Base-by-base conservation (phyloP, 2,888 invertebrate species). In the Cerceris ruficornis region DNA sequence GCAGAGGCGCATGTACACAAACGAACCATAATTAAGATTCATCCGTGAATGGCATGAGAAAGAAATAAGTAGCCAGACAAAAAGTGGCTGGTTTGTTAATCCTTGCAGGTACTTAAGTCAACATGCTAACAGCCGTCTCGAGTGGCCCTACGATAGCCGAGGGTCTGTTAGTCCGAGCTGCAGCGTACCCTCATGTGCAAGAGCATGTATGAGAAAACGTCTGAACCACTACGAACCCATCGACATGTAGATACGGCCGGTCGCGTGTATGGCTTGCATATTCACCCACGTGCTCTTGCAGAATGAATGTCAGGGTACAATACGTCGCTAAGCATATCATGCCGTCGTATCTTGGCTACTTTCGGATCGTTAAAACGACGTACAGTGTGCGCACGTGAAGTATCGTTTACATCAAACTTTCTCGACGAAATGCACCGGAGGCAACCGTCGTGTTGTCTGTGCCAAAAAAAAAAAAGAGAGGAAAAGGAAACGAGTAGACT, bases 111-210 rank as follows among this genome's bases (percentile, higher is more conserved):
- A 88, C 85, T 88, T 84, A 83, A 86, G 88, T 89, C 89, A 86
- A 88, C 88, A 88, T 77, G 82, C 87, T 86, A 88, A 89, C 88
- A 85, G 87, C 86, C 86, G 88, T 90, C 90, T 88, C 90, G 84
- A 90, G 89, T 89, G 88, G 86, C 80, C 69, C 85, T 81, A 79
- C 83, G 86, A 86, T 86, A 84, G 83, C 81, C 84, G 81, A 81
- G 81, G 78, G 81, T 82, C 81, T 69, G 80, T 77, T 72, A 72
- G 78, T 66, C 72, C 74, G 70, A 66, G 65, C 75, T 39, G 42
- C 62, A 54, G 57, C 42, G 57, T 60, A 60, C 67, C 67, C 62
- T 70, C 69, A 71, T 75, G 74, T 72, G 55, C 57, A 54, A 59
- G 61, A 43, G 60, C 60, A 77, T 72, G 73, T 54, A 75, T 49